Evolutionary conservation across 2,888 invertebrate species (phyloP).

Genomic region (Tuberolachnus salignus): DNA sequence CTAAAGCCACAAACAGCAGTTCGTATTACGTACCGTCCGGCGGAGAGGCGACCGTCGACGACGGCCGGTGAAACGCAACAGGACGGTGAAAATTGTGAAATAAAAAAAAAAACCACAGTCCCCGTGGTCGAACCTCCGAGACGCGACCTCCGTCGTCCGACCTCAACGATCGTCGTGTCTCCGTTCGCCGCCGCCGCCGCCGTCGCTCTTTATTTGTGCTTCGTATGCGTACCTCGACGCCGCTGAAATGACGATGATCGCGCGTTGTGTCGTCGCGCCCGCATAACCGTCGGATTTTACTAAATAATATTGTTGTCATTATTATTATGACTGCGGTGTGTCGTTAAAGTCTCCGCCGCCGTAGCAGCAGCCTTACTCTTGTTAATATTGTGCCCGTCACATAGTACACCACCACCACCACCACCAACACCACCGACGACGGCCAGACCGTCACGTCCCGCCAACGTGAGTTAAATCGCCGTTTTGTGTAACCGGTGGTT

Average conservation of each 20-base stretch:
- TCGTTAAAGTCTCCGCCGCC: constrained; percentile 41
- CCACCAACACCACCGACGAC: too few species aligned
- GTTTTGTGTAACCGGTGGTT: too few species aligned
- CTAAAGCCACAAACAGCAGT: too few species aligned
- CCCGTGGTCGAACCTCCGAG: constrained; percentile 16
- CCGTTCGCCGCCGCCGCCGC: not conserved
- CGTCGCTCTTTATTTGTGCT: not conserved
- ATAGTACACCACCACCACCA: too few species aligned
- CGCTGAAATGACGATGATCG: constrained; percentile 12
- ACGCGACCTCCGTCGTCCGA: not conserved
- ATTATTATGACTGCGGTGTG: constrained; percentile 3
- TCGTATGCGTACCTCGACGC: not conserved
- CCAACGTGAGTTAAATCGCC: too few species aligned
- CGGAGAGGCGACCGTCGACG: constrained; percentile 26
- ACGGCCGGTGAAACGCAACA: not conserved
- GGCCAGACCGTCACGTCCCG: not conserved
- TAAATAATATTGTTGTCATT: too few species aligned
- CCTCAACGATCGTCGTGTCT: not conserved
- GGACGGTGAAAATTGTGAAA: not conserved
- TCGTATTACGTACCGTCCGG: not conserved
- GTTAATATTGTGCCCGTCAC: too few species aligned
- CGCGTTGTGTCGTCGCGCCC: not conserved
- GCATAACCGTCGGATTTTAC: not conserved
- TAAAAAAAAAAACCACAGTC: not conserved
- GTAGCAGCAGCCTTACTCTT: too few species aligned